Evolutionary conservation across 1,140 invertebrate genomes (phyloP), one percentile per base, ranked within the genome.

Genomic region (Anadara kagoshimensis): DNA sequence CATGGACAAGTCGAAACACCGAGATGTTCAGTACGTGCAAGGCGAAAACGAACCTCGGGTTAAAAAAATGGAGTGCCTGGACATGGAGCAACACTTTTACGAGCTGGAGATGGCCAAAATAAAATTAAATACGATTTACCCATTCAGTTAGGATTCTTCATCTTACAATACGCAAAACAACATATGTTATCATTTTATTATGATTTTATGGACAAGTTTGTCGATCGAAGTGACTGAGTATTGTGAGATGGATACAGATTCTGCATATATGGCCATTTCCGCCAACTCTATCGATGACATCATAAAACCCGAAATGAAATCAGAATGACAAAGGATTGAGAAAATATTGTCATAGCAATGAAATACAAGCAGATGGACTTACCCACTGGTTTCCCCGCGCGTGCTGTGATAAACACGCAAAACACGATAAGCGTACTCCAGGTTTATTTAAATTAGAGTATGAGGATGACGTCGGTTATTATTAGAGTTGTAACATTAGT

Each of bases 171-270:
- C 20, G 65, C 41, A 4, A 56, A 66, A 43, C 51, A 54, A 0
- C 64, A 65, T 3, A 78, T 75, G 70, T 43, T 77, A 16, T 10
- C 74, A 24, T 80, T 80, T 56, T 71, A 74, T 36, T 78, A 67
- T 22, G 78, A 80, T 58, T 78, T 69, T 41, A 45, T 80, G 29
- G 45, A 73, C 14, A 59, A 24, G 26, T 78, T 29, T 44, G 20
- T 71, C 0, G 57, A 63, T 18, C 45, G 69, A 7, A 1, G 18
- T n/a, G 44, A 74, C 18, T 43, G 49, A 77, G 56, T 51, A 67
- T 5, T 73, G 59, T 24, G 56, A 73, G 10, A 74, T 80, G 78
- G 71, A 78, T 43, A 80, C 78, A 0, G 78, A 78, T 43, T 64
- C 56, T 14, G 47, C 73, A 0, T 79, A 77, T 57, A 68, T 77